These are phyloP conservation scores for Epinotia demarniana DNA, from an alignment of 2,888 invertebrate genomes.

Conservation along the genomic window DNA sequence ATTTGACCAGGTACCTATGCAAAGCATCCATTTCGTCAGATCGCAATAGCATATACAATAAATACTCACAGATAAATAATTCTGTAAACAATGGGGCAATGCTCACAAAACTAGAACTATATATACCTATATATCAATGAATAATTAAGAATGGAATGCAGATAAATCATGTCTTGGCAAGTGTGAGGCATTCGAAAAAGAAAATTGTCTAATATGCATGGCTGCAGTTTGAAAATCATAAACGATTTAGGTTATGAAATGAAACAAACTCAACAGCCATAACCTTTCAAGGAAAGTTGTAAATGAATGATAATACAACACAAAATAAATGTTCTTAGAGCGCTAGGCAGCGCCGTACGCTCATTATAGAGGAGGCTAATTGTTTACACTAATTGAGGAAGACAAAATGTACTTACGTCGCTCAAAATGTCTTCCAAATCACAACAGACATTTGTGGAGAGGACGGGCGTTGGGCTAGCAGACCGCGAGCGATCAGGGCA, in stretches of 20 bases:
- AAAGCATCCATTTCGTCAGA: background rate
- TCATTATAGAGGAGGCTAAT: slow-evolving; percentile 3
- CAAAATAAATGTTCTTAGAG: background rate
- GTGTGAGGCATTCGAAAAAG: background rate
- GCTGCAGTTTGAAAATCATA: background rate
- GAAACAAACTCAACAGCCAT: background rate
- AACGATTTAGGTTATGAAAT: background rate
- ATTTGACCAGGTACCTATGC: background rate
- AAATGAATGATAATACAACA: background rate
- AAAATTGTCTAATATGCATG: background rate
- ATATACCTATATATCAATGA: background rate
- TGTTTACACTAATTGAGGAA: slow-evolving; percentile 14
- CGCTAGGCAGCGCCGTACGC: background rate
- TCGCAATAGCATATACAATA: background rate
- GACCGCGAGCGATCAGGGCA: slow-evolving; percentile 70
- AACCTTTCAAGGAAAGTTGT: slow-evolving; percentile 3
- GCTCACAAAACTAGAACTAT: too few relatives aligned
- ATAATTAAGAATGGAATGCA: background rate
- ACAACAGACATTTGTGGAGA: slow-evolving; percentile 73
- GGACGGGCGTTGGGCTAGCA: slow-evolving; percentile 73
- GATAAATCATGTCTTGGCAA: background rate
- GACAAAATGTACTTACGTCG: slow-evolving; percentile 71
- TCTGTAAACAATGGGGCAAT: too few relatives aligned
- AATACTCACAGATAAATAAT: background rate
- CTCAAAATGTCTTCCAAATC: slow-evolving; percentile 82